Percentiles rank a stretch among this genome's conserved stretches.
Conservation (phyloP, 2,888 invertebrate genomes). For the Monoplex corrugatus region DNA sequence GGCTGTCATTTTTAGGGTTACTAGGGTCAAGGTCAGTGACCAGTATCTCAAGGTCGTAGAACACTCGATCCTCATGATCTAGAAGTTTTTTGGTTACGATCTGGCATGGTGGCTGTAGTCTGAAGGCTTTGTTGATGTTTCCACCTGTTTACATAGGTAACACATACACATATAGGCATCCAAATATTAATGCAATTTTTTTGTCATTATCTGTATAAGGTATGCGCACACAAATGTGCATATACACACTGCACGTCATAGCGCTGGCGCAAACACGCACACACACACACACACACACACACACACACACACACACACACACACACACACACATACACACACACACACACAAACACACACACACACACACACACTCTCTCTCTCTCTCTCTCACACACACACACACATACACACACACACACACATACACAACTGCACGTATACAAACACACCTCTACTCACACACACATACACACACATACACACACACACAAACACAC, state of each 20-base stretch:
- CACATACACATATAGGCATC: too few species aligned
- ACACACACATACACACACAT: constrained; percentile 22
- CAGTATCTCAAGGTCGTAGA: constrained; percentile 61
- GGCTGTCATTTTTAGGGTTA: constrained; percentile 91
- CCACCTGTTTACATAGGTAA: constrained; percentile 24
- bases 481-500: background rate
- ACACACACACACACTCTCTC: background rate
- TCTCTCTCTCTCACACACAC: background rate
- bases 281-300: background rate
- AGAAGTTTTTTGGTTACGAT: background rate
- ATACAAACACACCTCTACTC: background rate
- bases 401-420: constrained; percentile 12
- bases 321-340: background rate
- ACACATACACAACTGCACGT: background rate
- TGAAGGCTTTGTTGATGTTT: background rate
- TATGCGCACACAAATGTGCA: too few species aligned
- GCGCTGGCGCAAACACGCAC: background rate
- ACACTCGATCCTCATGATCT: constrained; percentile 54
- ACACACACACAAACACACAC: background rate
- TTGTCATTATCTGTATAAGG: too few species aligned
- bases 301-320: background rate
- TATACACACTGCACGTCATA: too few species aligned
- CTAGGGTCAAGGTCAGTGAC: constrained; percentile 93
- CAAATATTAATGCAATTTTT: too few species aligned
- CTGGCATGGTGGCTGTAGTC: background rate